A percentile compares a stretch with the other conserved stretches of the same genome.
Conservation (phyloP, 1,140 invertebrate genomes). For the Heliothis subflexa region DNA sequence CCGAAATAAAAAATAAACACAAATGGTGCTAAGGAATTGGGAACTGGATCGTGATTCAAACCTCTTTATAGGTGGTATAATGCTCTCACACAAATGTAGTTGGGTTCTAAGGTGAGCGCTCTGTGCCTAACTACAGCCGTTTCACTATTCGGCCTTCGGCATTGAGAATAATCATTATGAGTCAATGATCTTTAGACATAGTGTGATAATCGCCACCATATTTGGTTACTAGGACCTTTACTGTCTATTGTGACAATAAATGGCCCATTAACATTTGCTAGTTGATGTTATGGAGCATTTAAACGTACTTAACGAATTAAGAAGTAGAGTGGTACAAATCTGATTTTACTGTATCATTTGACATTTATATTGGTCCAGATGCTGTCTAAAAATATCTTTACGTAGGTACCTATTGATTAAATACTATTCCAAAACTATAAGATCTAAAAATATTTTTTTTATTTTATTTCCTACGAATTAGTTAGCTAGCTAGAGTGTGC, state of each 20-base stretch:
- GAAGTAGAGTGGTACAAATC: background rate
- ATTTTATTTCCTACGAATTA: background rate
- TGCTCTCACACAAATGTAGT: constrained; percentile 16
- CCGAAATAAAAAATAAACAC: constrained; percentile 79
- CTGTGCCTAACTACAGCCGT: constrained; percentile 9
- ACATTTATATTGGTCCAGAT: background rate
- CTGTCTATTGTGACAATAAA: constrained; percentile 27
- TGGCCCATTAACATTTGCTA: constrained; percentile 23
- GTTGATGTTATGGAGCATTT: background rate
- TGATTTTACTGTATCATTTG: background rate
- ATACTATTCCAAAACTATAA: too few relatives aligned
- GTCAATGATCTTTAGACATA: constrained; percentile 42
- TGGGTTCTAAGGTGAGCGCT: constrained; percentile 13
- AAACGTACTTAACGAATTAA: constrained; percentile 11
- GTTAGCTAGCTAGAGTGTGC: constrained; percentile 3
- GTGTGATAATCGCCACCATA: constrained; percentile 35
- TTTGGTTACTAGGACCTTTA: constrained; percentile 9
- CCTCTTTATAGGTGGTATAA: constrained; percentile 39
- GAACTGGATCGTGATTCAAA: constrained; percentile 69
- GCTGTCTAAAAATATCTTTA: background rate
- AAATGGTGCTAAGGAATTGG: constrained; percentile 64
- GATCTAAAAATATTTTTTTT: too few relatives aligned
- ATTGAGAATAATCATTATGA: constrained; percentile 38
- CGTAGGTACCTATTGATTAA: background rate
- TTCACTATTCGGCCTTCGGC: constrained; percentile 39